These are phyloP conservation scores for Ferdinandea cuprea DNA, from an alignment of 2,888 invertebrate species.

Conservation along the genomic window DNA sequence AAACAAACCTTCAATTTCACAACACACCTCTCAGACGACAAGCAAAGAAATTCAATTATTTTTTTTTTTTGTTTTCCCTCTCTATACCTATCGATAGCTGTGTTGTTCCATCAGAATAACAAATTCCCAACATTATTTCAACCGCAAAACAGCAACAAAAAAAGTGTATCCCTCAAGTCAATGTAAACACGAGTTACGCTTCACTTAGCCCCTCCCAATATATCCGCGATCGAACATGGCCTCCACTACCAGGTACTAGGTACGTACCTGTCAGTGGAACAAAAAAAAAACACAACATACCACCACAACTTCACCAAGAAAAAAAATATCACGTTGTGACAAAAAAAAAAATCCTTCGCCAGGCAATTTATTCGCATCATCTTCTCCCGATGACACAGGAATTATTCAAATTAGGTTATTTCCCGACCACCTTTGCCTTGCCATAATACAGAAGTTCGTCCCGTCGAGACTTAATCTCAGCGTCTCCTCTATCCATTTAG, in stretches of 20 bases:
- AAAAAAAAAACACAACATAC: background rate
- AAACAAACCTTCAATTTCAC: slow-evolving; percentile 11
- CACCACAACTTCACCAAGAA: no score
- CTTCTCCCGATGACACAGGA: slow-evolving; percentile 43
- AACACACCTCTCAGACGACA: background rate
- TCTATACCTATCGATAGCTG: background rate
- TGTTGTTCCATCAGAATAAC: slow-evolving; percentile 1
- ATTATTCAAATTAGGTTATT: slow-evolving; percentile 46
- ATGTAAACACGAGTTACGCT: slow-evolving; percentile 27
- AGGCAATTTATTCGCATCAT: slow-evolving; percentile 65
- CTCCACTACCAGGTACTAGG: background rate
- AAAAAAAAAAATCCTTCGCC: slow-evolving; percentile 2
- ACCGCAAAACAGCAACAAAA: no score
- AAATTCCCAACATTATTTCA: background rate
- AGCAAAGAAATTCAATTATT: no score
- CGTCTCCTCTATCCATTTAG: background rate
- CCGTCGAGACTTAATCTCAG: slow-evolving; percentile 22
- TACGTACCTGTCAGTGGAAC: background rate
- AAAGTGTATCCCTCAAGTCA: slow-evolving; percentile 2
- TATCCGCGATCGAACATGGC: background rate
- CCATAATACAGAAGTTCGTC: slow-evolving; percentile 1
- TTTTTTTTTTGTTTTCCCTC: background rate
- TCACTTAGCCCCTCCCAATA: slow-evolving; percentile 1
- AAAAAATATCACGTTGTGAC: background rate
- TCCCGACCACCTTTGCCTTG: background rate